Evolutionary conservation across 1,140 invertebrate species (phyloP), one percentile per base, ranked within the genome.

Genomic region (Caenorhabditis brenneri): DNA sequence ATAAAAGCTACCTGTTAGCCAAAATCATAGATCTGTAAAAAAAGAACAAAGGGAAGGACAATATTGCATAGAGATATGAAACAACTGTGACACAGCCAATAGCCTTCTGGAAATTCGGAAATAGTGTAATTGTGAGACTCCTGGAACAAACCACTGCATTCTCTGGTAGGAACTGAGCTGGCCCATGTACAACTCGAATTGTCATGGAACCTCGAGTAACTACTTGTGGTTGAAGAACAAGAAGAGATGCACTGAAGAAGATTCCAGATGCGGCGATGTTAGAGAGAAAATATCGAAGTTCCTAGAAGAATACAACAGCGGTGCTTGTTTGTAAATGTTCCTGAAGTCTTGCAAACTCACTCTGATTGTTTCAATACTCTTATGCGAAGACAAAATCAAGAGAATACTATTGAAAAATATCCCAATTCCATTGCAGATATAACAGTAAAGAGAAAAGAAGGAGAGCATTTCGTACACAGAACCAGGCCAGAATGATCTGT

Each of bases 41-140:
- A 39, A 83, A 83, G 74, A 83, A 83, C 7, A 83, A 19, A 27
- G 82, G 82, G 39, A 79, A 83, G 5, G 82, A 83, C 10, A 83
- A 74, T 0, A 65, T 79, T 42, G 58, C 82, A 80, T 83, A 83
- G 15, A 83, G 9, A 27, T 83, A 83, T 16, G 60, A 83, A 36
- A 53, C 19, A 5, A 83, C 42, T 29, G 65, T 16, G 2, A 78
- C 24, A 39, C 55, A 78, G 22, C 55, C 82, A 5, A 79, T 31
- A 15, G 42, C 27, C 69, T 83, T 83, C 82, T 83, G 82, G 49
- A 78, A 53, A 39, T 51, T 19, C 48, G 15, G n/a, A 19, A n/a
- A 6, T 15, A 19, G 2, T n/a, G n/a, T 15, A n/a, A 51, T 51
- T 16, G 19, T 10, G 27, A 27, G 39, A 6, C 5, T 42, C 39